These are phyloP conservation scores for Catagonus wagneri DNA, from an alignment of 2,113 vertebrate genomes.

Conservation along the genomic window DNA sequence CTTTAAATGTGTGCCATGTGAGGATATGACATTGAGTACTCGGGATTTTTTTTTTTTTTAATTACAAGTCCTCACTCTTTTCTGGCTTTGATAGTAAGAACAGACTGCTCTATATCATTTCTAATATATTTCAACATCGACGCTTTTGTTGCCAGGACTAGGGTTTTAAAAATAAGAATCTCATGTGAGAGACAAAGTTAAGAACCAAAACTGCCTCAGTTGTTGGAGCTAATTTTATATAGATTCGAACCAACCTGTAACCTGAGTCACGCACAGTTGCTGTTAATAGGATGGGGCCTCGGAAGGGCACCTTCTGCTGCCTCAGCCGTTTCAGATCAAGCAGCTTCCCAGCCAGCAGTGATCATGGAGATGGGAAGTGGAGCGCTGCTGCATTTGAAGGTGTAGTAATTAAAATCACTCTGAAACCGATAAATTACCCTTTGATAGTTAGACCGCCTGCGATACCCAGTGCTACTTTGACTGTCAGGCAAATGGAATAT, in stretches of 20 bases:
- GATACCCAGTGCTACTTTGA: background rate
- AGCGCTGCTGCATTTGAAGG: background rate
- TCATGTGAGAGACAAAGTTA: background rate
- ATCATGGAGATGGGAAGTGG: background rate
- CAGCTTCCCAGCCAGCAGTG: background rate
- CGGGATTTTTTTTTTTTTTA: background rate
- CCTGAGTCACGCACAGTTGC: background rate
- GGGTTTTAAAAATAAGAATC: constrained; percentile 61
- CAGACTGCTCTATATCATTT: background rate
- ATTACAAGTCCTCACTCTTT: background rate
- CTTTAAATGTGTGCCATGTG: background rate
- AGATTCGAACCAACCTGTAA: constrained; percentile 45
- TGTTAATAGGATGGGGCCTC: background rate
- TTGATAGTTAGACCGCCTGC: background rate
- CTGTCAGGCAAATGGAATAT: background rate
- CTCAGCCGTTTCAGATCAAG: fast-evolving
- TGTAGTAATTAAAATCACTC: background rate
- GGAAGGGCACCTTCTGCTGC: constrained; percentile 63
- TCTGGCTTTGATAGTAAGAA: background rate
- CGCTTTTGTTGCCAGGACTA: constrained; percentile 25
- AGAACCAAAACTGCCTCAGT: background rate
- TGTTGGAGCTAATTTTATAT: background rate
- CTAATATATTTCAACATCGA: background rate
- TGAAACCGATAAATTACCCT: background rate
- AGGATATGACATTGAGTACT: background rate